Evolutionary conservation across 2,888 invertebrate genomes (phyloP).

Genomic region (Tiphia femorata): DNA sequence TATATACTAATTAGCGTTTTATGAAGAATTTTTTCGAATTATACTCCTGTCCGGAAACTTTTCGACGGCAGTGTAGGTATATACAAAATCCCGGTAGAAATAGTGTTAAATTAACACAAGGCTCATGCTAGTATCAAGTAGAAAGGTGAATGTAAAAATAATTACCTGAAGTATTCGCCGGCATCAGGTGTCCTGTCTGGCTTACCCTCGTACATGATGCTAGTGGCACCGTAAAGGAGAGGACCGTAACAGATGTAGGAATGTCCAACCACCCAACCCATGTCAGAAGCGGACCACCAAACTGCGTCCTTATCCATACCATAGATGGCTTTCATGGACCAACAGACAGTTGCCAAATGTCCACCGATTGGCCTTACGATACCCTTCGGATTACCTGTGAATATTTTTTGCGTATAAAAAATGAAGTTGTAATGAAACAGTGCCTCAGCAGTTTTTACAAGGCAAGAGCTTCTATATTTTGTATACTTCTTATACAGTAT

Average conservation of each 20-base stretch:
- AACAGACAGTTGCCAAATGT: slow-evolving; percentile 87
- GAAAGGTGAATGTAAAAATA: too few relatives aligned
- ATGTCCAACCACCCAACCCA: slow-evolving; percentile 95
- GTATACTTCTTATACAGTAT: too few relatives aligned
- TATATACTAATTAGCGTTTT: too few relatives aligned
- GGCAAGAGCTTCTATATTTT: neutral
- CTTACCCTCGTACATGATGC: slow-evolving; percentile 91
- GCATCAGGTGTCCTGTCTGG: slow-evolving; percentile 95
- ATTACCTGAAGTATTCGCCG: slow-evolving; percentile 88
- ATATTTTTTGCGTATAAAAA: neutral
- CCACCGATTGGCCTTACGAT: slow-evolving; percentile 90
- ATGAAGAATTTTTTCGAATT: too few relatives aligned
- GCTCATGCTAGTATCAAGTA: too few relatives aligned
- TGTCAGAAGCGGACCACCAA: slow-evolving; percentile 93
- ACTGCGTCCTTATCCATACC: slow-evolving; percentile 82
- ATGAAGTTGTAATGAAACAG: neutral
- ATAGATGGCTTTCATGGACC: slow-evolving; percentile 87
- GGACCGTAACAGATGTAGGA: slow-evolving; percentile 96
- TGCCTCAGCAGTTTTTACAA: neutral
- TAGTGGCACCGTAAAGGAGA: slow-evolving; percentile 83
- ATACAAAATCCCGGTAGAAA: too few relatives aligned
- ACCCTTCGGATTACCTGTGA: slow-evolving; percentile 76
- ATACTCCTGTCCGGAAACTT: too few relatives aligned
- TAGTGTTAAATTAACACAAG: too few relatives aligned
- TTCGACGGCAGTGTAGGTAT: too few relatives aligned